Evolutionary conservation across 2,797 vertebrate genomes (phyloP), one percentile per base, ranked within the genome.

Genomic region (Chelon auratus): DNA sequence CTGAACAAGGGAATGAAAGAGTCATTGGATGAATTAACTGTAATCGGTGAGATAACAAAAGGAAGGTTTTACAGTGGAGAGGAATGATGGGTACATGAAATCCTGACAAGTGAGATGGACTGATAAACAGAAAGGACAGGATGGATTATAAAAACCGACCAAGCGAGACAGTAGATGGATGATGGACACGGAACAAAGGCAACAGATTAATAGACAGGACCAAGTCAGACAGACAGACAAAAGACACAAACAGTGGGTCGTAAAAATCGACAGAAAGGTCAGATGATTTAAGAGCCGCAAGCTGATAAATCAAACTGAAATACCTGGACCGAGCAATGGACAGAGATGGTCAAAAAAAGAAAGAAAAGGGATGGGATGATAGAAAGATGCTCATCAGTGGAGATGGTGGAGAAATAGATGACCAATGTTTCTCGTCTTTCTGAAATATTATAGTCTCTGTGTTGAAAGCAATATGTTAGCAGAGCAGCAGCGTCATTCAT

Each of bases 221-320:
- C 30, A 0, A 60, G 57, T 56, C 60, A 14, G 24, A 36, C 45
- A 72, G 39, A 67, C 55, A 26, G 71, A 75, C 40, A 42, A 45
- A 68, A 54, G 62, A 62, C 62, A 63, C 63, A 52, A 53, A 71
- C 5, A 62, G 37, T 18, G 37, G 40, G 3, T 9, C 0, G 18
- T 5, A 9, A 54, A 50, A 45, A 69, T 0, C 1, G 43, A 24
- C 42, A 66, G 36, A 47, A 57, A 11, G 48, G 53, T 64, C 42
- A 42, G 50, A 57, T 26, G 63, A 58, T 72, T 66, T 51, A 52
- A 60, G 55, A 62, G 50, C 43, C 18, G 47, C 14, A 24, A 50
- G 40, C 26, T 55, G 65, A 60, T 78, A 33, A 78, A 76, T 82
- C 71, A 72, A 53, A 53, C 7, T 4, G 48, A 54, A 61, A 68